Percentiles rank a stretch among this genome's conserved stretches.
Conservation (phyloP, 2,113 vertebrate genomes). For the Raphicerus campestris region DNA sequence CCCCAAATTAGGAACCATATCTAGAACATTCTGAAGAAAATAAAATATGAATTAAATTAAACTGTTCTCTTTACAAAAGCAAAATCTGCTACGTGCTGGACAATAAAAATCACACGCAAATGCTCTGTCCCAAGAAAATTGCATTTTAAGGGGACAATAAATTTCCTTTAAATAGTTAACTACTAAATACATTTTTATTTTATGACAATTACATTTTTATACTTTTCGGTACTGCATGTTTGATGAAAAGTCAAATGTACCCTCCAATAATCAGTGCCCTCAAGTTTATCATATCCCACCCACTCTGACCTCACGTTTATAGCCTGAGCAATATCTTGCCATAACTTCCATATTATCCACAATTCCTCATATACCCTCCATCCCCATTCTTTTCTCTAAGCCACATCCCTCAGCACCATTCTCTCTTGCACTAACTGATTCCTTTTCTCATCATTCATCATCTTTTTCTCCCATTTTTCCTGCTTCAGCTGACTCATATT, state of each 20-base stretch:
- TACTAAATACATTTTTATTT: not conserved
- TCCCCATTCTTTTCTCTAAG: not conserved
- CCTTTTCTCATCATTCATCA: not conserved
- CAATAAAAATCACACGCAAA: no score
- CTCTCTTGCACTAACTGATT: not conserved
- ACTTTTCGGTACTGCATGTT: not conserved
- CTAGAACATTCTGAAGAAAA: not conserved
- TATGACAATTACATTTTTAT: not conserved
- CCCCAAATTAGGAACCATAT: not conserved
- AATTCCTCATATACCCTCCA: not conserved
- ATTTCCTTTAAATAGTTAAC: not conserved
- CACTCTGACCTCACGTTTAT: not conserved
- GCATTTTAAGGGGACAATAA: no score
- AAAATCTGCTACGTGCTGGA: no score
- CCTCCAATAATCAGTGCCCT: not conserved
- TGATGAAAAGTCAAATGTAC: not conserved
- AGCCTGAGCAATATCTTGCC: not conserved
- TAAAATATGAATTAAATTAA: not conserved
- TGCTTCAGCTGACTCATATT: not conserved
- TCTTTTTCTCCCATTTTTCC: not conserved
- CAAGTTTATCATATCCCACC: not conserved
- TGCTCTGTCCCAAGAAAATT: no score
- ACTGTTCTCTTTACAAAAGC: not conserved
- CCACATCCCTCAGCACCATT: not conserved
- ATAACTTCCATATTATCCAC: not conserved